Conservation (phyloP, 1,140 invertebrate species). For the Drosophila watanabei region DNA sequence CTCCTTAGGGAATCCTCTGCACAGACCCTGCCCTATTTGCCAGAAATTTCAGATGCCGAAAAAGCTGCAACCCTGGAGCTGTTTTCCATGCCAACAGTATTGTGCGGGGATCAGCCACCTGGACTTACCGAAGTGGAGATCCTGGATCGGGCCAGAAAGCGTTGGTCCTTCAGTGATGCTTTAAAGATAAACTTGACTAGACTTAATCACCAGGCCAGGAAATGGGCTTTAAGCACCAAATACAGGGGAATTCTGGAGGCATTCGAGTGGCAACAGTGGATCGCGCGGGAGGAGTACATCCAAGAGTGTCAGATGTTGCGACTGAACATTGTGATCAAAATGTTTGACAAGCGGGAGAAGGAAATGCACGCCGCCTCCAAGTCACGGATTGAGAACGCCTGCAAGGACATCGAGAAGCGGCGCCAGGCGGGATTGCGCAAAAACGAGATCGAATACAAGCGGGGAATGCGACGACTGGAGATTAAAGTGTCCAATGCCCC, state of each 20-base stretch:
- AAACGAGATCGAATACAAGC: conserved; percentile 80
- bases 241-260: conserved; percentile 67
- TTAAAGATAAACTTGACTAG: conserved; percentile 55
- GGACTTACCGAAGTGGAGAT: conserved; percentile 77
- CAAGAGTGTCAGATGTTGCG: conserved; percentile 87
- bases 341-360: conserved; percentile 80
- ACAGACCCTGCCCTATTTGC: conserved; percentile 91
- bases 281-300: conserved; percentile 86
- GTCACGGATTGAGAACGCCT: conserved; percentile 84
- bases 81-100: conserved; percentile 59
- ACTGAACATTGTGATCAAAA: conserved; percentile 86
- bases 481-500: conserved; percentile 37
- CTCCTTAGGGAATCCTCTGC: conserved; percentile 88
- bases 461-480: conserved; percentile 75
- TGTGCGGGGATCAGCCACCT: conserved; percentile 61
- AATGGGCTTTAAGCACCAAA: conserved; percentile 34
- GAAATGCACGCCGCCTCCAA: conserved; percentile 82
- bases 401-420: conserved; percentile 77
- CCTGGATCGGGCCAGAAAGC: conserved; percentile 76
- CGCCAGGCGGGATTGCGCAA: conserved; percentile 83
- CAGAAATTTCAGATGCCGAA: conserved; percentile 85
- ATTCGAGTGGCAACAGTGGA: conserved; percentile 84
- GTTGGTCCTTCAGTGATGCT: conserved; percentile 76
- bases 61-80: conserved; percentile 56
- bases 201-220: conserved; percentile 38